Percentiles rank a stretch among this genome's conserved stretches.
phyloP scores from a whole-genome alignment of 2,888 invertebrate species.

The Agrilus biguttatus region DNA sequence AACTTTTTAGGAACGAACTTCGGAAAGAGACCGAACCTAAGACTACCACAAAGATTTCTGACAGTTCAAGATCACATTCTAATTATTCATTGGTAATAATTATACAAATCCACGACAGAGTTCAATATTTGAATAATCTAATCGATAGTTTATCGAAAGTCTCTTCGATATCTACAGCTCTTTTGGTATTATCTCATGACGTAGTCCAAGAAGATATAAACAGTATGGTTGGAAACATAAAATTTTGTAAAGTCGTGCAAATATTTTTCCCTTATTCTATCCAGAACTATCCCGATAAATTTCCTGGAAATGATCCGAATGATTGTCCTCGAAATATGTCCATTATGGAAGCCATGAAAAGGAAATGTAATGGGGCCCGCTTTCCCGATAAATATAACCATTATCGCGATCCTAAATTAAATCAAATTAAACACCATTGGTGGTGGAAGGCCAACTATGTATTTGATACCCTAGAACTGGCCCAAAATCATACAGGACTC shows the following conservation, averaged over 20 bases:
- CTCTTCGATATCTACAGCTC: constrained; percentile 34
- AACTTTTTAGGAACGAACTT: too few relatives aligned
- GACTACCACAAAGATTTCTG: too few relatives aligned
- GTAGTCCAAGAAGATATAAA: constrained; percentile 38
- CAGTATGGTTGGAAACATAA: constrained; percentile 35
- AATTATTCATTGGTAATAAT: background rate
- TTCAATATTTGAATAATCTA: constrained; percentile 38
- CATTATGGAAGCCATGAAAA: constrained; percentile 22
- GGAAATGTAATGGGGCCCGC: constrained; percentile 38
- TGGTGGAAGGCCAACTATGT: constrained; percentile 47
- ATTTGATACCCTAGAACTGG: constrained; percentile 33
- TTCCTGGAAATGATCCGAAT: constrained; percentile 39
- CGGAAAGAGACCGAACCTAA: too few relatives aligned
- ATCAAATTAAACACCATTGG: constrained; percentile 49
- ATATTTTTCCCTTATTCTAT: constrained; percentile 46
- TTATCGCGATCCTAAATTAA: constrained; percentile 38
- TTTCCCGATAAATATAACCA: constrained; percentile 46
- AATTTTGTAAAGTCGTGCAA: constrained; percentile 44
- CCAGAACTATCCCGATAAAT: constrained; percentile 40
- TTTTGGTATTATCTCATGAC: constrained; percentile 47
- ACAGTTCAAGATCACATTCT: too few relatives aligned
- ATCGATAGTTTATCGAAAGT: constrained; percentile 38
- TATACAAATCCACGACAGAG: constrained; percentile 39
- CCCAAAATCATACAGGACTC: constrained; percentile 28
- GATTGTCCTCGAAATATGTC: constrained; percentile 37